phyloP scores from a whole-genome alignment of 1,140 invertebrate genomes.

The Augochlora pura region DNA sequence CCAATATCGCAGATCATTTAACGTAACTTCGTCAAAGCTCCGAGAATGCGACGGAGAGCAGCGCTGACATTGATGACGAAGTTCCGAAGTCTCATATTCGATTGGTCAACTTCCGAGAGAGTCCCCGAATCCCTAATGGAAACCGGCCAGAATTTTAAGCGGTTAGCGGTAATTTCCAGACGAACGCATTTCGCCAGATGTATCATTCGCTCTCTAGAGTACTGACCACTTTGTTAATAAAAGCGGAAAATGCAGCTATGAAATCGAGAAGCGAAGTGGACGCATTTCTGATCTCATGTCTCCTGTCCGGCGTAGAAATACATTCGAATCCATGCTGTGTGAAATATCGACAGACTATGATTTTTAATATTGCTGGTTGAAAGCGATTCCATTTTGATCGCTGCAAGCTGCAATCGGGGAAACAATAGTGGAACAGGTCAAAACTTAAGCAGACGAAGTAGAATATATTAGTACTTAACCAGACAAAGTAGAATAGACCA shows the following conservation, averaged over 20 bases:
- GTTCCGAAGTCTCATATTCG: background rate
- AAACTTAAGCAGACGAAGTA: no score
- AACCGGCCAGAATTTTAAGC: background rate
- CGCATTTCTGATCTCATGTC: no score
- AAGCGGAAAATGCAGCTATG: background rate
- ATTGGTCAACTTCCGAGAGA: no score
- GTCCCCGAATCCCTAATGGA: background rate
- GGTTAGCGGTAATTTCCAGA: background rate
- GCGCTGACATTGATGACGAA: background rate
- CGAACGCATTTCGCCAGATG: background rate
- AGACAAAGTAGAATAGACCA: no score
- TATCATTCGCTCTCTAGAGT: background rate
- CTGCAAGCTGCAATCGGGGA: no score
- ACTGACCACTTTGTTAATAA: background rate
- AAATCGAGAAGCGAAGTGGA: background rate
- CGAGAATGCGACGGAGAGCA: background rate
- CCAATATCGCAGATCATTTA: background rate
- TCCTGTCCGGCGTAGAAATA: no score
- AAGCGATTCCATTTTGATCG: no score
- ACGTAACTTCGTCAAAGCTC: background rate
- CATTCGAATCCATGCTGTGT: no score
- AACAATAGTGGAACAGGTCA: no score
- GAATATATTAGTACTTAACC: no score
- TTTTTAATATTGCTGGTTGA: no score
- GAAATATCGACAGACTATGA: no score